Conservation (phyloP, 92 coral and sea anemone species). For the Galaxea fascicularis region DNA sequence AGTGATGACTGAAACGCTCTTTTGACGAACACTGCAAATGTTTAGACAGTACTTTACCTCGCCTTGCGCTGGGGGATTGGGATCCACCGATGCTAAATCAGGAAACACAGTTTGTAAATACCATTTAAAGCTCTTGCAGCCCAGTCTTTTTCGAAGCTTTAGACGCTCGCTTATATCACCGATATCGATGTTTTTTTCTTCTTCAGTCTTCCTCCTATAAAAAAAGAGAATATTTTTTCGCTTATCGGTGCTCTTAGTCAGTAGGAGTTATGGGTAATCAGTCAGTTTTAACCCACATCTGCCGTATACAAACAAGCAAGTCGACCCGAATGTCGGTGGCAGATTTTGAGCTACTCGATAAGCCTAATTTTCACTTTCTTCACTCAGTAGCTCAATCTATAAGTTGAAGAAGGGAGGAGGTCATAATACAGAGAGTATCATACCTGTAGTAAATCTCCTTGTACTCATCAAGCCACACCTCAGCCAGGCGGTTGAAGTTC, state of each 20-base stretch:
- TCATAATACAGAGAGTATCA: too few species aligned
- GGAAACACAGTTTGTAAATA: slow-evolving; percentile 82
- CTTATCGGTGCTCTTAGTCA: neutral
- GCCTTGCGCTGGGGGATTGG: slow-evolving; percentile 93
- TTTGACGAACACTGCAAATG: neutral
- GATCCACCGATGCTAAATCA: slow-evolving; percentile 84
- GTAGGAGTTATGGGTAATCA: too few species aligned
- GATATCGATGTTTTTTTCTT: slow-evolving; percentile 74
- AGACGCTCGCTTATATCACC: slow-evolving; percentile 89
- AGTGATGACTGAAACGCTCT: neutral
- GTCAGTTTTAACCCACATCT: too few species aligned
- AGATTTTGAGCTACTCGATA: too few species aligned
- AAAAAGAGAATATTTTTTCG: neutral
- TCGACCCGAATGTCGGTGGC: too few species aligned
- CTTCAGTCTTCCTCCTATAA: slow-evolving; percentile 76
- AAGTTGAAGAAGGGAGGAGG: too few species aligned
- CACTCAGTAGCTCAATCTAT: too few species aligned
- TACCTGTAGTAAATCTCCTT: slow-evolving; percentile 76
- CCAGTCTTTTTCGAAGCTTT: slow-evolving; percentile 74
- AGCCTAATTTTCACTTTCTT: too few species aligned
- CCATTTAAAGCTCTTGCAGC: slow-evolving; percentile 87
- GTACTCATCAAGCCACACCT: slow-evolving; percentile 91
- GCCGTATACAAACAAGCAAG: too few species aligned
- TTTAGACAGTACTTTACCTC: slow-evolving; percentile 63
- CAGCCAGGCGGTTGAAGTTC: slow-evolving; percentile 92